Base-by-base conservation (phyloP, 2,797 vertebrate species). In the Zenarchopterus dispar region DNA sequence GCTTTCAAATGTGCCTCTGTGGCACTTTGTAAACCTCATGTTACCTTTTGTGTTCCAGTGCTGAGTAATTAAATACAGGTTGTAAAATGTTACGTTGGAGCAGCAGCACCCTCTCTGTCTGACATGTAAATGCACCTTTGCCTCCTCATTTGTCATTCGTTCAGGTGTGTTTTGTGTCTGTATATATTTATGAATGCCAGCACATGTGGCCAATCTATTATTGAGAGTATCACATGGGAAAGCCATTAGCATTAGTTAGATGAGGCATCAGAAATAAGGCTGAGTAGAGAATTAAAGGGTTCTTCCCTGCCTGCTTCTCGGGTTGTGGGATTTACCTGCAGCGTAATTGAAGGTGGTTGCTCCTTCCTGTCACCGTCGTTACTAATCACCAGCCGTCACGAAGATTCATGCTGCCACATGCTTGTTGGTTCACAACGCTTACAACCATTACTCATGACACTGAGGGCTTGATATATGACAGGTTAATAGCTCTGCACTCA, bases 301-400 rank as follows among this genome's bases (percentile, higher is more conserved):
- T 28, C 73, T 67, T 80, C 71, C 63, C 70, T 64, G 55, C 56
- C 66, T 43, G 61, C 47, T 10, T 74, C 69, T 78, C 75, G 11
- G 56, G 53, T 73, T 70, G 56, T 67, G 56, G 71, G 64, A 81
- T 78, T 79, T 73, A 82, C 83, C 71, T 81, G 79, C 69, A 28
- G 71, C 13, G 80, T 83, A 81, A 89, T 84, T 84, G 81, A 85
- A 84, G 78, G 79, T 68, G 82, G 80, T 78, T 82, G 80, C 75
- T 80, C 80, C 69, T 56, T 36, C 39, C 68, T 81, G 76, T 75
- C 72, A 58, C 63, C 59, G 61, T 86, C 82, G 76, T 93, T 85
- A 84, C 89, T 91, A 89, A 89, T 84, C 69, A 72, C 56, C 70
- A 78, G 75, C 75, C 70, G 80, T 86, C 84, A 81, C 84, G 80